Evolutionary conservation across 2,113 vertebrate genomes (phyloP).

Genomic region (Archilochus colubris): DNA sequence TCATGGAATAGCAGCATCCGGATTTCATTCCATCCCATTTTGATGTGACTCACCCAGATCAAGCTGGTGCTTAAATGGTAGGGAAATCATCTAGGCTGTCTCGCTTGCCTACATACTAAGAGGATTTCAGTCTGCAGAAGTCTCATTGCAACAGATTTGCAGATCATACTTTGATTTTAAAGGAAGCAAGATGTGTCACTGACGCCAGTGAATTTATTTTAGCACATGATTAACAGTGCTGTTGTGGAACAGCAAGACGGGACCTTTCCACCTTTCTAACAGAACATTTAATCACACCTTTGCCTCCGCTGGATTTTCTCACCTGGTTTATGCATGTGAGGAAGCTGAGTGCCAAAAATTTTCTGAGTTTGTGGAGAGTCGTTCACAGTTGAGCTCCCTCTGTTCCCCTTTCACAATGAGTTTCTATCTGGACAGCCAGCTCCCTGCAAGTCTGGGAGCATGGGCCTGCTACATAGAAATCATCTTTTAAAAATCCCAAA

Average conservation of each 20-base stretch:
- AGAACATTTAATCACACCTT: not conserved
- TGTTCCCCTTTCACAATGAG: not conserved
- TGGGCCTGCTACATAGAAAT: not conserved
- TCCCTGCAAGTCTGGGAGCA: not conserved
- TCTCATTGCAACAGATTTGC: not conserved
- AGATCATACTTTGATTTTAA: not conserved
- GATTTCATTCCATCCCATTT: not conserved
- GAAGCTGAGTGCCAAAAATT: not conserved
- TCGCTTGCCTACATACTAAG: not conserved
- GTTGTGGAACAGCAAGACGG: not conserved
- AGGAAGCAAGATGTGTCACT: not conserved
- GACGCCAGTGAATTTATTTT: not conserved
- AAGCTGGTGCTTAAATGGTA: not conserved
- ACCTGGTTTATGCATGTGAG: rapidly evolving
- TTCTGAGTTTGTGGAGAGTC: not conserved
- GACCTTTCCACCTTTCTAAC: not conserved
- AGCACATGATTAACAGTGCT: not conserved
- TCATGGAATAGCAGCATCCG: not conserved
- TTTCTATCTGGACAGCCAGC: not conserved
- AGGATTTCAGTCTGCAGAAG: not conserved
- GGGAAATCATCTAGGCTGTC: not conserved
- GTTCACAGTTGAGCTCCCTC: rapidly evolving
- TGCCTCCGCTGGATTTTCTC: not conserved
- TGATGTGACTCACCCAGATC: not conserved
- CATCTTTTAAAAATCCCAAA: not conserved